These are phyloP conservation scores for Criorhina ranunculi DNA, from an alignment of 2,888 invertebrate genomes.

Conservation along the genomic window DNA sequence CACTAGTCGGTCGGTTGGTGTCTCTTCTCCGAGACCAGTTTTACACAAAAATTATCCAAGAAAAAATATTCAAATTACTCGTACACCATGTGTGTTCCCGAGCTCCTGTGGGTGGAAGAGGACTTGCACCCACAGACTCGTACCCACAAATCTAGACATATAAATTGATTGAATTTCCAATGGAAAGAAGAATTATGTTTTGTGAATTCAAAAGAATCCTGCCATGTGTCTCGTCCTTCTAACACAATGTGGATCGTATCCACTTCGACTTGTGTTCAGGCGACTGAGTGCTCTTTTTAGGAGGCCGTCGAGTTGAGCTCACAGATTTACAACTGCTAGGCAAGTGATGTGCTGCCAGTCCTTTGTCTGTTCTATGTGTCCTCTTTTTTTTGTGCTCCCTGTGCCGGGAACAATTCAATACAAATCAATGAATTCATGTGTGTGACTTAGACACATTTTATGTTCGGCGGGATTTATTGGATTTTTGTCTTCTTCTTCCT, in stretches of 20 bases:
- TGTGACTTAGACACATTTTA: slow-evolving; percentile 66
- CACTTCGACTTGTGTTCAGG: slow-evolving; percentile 18
- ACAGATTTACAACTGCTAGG: slow-evolving; percentile 69
- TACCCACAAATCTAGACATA: slow-evolving; percentile 38
- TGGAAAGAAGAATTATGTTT: slow-evolving; percentile 71
- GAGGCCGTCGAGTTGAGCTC: slow-evolving; percentile 39
- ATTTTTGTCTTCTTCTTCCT: slow-evolving; percentile 23
- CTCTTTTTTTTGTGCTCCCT: slow-evolving; percentile 30
- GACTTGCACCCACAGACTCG: neutral
- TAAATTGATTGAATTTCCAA: slow-evolving; percentile 72
- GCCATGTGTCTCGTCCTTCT: slow-evolving; percentile 3
- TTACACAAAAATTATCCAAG: slow-evolving; percentile 52
- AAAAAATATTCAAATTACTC: slow-evolving; percentile 48
- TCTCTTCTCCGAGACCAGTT: slow-evolving; percentile 23
- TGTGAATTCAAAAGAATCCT: slow-evolving; percentile 70
- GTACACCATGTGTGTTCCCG: slow-evolving; percentile 18
- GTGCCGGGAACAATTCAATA: slow-evolving; percentile 63
- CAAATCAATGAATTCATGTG: slow-evolving; percentile 72
- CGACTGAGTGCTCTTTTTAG: slow-evolving; percentile 32
- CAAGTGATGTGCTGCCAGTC: slow-evolving; percentile 65
- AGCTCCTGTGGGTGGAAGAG: neutral
- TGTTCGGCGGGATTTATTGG: slow-evolving; percentile 65
- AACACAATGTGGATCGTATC: too few species aligned
- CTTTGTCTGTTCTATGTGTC: slow-evolving; percentile 43
- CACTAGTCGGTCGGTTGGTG: neutral